phyloP scores from a whole-genome alignment of 2,113 vertebrate genomes.

The Notothenia rossii region DNA sequence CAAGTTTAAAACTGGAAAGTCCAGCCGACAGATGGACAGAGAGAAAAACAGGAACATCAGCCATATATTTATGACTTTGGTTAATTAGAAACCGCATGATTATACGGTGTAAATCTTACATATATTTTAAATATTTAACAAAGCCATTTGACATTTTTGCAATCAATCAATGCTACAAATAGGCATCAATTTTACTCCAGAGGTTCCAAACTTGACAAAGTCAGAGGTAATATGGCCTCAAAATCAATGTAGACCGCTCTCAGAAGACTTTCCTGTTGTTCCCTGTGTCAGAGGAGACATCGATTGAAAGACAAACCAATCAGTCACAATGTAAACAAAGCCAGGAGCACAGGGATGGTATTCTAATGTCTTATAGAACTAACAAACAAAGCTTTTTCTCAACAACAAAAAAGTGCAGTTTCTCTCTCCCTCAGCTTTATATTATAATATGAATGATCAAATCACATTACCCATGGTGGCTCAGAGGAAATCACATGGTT shows the following conservation, averaged over 20 bases:
- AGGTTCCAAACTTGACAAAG: constrained; percentile 54
- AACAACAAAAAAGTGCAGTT: background rate
- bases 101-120: constrained; percentile 21
- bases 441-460: constrained; percentile 45
- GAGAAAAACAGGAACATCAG: constrained; percentile 55
- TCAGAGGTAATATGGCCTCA: constrained; percentile 45
- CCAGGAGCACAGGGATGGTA: constrained; percentile 13
- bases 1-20: constrained; percentile 75
- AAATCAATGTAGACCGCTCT: constrained; percentile 56
- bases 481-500: constrained; percentile 19
- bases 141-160: constrained; percentile 14
- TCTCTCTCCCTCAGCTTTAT: constrained; percentile 5
- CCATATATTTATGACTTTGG: constrained; percentile 43
- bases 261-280: constrained; percentile 58
- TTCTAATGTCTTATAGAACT: constrained; percentile 30
- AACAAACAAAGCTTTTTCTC: constrained; percentile 14
- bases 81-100: constrained; percentile 45
- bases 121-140: constrained; percentile 37
- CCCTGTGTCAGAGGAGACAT: constrained; percentile 44
- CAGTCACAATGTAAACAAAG: constrained; percentile 60
- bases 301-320: constrained; percentile 60
- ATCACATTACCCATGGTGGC: constrained; percentile 53
- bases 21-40: constrained; percentile 71
- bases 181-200: constrained; percentile 3
- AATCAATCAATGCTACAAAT: constrained; percentile 25